phyloP scores from a whole-genome alignment of 1,140 invertebrate genomes.

The Araneus ventricosus region DNA sequence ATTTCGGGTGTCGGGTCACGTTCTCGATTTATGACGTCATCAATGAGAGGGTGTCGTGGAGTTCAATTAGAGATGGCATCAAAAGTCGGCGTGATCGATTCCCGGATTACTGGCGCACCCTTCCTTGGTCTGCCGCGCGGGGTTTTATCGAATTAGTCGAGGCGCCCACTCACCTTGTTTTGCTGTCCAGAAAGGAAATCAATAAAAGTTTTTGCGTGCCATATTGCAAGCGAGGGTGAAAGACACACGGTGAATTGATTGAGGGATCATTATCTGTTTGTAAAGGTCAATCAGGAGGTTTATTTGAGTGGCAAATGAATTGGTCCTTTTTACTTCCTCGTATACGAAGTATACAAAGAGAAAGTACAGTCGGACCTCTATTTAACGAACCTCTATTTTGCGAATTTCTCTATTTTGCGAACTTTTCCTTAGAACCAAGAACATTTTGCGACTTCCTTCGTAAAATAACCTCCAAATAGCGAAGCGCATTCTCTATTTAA shows the following conservation, averaged over 20 bases:
- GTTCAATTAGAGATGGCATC: conserved; percentile 21
- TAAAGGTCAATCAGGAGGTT: too few species aligned
- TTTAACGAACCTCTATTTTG: too few species aligned
- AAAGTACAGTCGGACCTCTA: too few species aligned
- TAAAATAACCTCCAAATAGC: too few species aligned
- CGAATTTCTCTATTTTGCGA: too few species aligned
- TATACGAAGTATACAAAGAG: too few species aligned
- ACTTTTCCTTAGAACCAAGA: too few species aligned
- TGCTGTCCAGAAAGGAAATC: background rate
- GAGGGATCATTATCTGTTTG: background rate
- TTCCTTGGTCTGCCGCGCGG: background rate
- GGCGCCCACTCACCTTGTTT: background rate
- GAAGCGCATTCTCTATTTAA: too few species aligned
- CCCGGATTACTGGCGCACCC: background rate
- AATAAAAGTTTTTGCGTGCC: background rate
- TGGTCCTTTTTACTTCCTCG: too few species aligned
- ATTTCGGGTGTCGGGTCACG: conserved; percentile 11
- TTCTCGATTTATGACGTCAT: background rate
- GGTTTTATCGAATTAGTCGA: background rate
- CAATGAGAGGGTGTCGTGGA: background rate
- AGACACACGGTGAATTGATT: background rate
- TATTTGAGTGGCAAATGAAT: too few species aligned
- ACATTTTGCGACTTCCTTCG: too few species aligned
- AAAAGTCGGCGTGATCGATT: background rate
- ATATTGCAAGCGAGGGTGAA: background rate